Percentiles rank a stretch among this genome's conserved stretches.
Evolutionary conservation across 2,113 vertebrate species (phyloP).

Genomic region (Strix aluco): DNA sequence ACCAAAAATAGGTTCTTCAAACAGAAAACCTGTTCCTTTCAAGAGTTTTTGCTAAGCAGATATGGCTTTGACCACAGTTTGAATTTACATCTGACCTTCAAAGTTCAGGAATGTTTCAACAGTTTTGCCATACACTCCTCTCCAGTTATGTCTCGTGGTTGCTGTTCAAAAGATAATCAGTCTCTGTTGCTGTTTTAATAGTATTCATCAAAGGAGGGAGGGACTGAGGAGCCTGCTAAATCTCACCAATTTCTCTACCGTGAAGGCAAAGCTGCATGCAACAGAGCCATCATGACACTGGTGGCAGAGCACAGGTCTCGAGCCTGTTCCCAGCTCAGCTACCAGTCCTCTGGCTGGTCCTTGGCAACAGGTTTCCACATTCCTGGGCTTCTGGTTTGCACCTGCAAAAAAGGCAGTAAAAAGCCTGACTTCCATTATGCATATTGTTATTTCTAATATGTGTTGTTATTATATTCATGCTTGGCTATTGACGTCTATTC

Average conservation of each 20-base stretch:
- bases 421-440: not conserved
- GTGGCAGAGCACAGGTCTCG: not conserved
- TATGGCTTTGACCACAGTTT: not conserved
- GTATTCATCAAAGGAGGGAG: not conserved
- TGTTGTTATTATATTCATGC: not conserved
- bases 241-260: not conserved
- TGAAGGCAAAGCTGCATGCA: not conserved
- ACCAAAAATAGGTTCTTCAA: not conserved
- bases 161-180: not conserved
- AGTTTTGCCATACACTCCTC: not conserved
- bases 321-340: not conserved
- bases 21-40: not conserved
- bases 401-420: not conserved
- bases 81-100: not conserved
- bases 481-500: not conserved
- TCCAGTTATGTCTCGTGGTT: not conserved
- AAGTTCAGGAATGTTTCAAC: not conserved
- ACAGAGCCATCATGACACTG: rapidly evolving
- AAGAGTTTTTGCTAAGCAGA: not conserved
- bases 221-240: not conserved
- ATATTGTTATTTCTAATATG: not conserved
- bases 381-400: not conserved
- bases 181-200: not conserved
- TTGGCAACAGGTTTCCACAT: not conserved
- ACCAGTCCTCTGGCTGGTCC: not conserved